Percentiles rank a stretch among this genome's conserved stretches.
Conservation (phyloP, 2,888 invertebrate genomes). For the Ectemnius continuus region DNA sequence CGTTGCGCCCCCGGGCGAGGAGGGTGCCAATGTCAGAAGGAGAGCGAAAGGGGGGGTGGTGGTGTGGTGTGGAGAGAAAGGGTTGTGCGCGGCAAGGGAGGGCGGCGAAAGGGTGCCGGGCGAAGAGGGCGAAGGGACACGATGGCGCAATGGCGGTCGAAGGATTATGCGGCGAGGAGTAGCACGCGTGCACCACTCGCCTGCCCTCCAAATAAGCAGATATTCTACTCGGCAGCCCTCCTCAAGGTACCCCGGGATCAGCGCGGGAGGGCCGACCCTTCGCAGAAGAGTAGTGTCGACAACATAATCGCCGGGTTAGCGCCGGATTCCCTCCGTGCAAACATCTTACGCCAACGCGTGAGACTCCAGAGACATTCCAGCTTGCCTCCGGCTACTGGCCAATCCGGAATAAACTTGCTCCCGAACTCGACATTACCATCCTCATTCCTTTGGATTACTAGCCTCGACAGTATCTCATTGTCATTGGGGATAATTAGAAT, state of each 20-base stretch:
- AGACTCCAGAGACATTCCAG: slow-evolving; percentile 19
- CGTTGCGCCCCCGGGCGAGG: background rate
- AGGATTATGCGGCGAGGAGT: slow-evolving; percentile 49
- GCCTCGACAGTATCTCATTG: too few relatives aligned
- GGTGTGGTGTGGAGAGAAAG: slow-evolving; percentile 1
- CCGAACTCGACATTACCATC: too few relatives aligned
- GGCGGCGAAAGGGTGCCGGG: slow-evolving; percentile 6
- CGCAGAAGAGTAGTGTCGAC: slow-evolving; percentile 70
- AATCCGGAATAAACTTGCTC: too few relatives aligned
- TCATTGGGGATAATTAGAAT: too few relatives aligned
- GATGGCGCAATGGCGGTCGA: slow-evolving; percentile 60
- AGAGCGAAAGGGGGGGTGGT: slow-evolving; percentile 20
- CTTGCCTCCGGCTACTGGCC: slow-evolving; percentile 31
- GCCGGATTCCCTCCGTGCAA: slow-evolving; percentile 48
- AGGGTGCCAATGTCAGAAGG: slow-evolving; percentile 30
- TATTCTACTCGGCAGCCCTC: slow-evolving; percentile 41
- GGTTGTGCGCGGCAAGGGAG: background rate
- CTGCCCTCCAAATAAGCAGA: background rate
- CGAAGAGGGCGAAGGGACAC: slow-evolving; percentile 16
- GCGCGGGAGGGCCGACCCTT: slow-evolving; percentile 15
- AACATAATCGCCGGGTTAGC: slow-evolving; percentile 71
- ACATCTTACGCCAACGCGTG: slow-evolving; percentile 53
- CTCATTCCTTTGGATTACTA: too few relatives aligned
- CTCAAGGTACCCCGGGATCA: slow-evolving; percentile 14
- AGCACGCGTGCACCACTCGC: slow-evolving; percentile 42